Evolutionary conservation across 2,888 invertebrate genomes (phyloP), one percentile per base, ranked within the genome.

Genomic region (Sarcophaga rosellei): DNA sequence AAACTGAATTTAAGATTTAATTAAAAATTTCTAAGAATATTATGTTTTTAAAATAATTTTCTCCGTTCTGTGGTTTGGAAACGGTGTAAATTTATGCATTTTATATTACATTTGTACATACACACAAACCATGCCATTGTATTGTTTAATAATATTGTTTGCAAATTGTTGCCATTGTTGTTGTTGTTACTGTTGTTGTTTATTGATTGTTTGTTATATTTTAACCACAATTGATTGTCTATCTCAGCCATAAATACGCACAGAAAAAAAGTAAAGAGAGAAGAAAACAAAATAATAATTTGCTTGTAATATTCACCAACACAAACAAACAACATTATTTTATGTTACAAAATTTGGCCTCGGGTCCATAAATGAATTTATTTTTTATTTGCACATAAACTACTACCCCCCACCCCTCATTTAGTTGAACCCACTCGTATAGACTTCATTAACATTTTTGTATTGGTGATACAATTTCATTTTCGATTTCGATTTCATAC

Each of bases 181-280:
- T 20, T 74, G 61, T 61, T 70, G 53, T 62, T 69, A 21, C 4
- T 65, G 11, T 25, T 44, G 35, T 35, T 62, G 66, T 35, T 63
- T 89, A 89, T 88, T 88, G 81, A 88, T 89, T 90, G 90, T 90
- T 89, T 90, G 88, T 90, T 88, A 35, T 90, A 35, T 90, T 88
- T 82, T 88, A 80, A 81, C 75, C 87, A 88, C 90, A 90, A 90
- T 90, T 90, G 89, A 88, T 89, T 87, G 88, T 35, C 35, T 35
- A 35, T 35, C 35, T 35, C 35, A 35, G 35, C 35, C 35, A 35
- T 35, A 35, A 35, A 10, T 8, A 35, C 8, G 2, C 8, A 35
- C 8, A 35, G 35, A 35, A 10, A 35, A 10, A 35, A 8, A 1
- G 6, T 1, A 10, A 25, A 25, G 25, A 35, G 8, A 35, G 35